Conservation (phyloP, 2,797 vertebrate genomes). For the Psittacula echo region DNA sequence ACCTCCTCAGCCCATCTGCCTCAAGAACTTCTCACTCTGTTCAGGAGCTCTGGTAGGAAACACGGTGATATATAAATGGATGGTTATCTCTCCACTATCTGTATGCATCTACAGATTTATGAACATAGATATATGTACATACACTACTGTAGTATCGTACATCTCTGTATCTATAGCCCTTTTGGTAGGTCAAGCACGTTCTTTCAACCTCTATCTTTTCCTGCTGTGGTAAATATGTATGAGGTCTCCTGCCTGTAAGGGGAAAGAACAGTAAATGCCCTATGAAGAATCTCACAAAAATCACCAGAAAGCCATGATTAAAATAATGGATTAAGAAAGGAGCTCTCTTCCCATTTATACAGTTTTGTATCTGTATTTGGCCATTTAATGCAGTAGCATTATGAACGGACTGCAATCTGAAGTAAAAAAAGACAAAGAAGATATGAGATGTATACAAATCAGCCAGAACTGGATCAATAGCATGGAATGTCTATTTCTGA, state of each 20-base stretch:
- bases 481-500: background rate
- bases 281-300: background rate
- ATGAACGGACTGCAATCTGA: background rate
- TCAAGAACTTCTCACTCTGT: background rate
- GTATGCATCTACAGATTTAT: background rate
- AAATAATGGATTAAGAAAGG: background rate
- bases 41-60: background rate
- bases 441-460: background rate
- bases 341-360: background rate
- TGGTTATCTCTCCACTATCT: background rate
- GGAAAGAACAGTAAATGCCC: background rate
- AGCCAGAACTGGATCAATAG: background rate
- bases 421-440: background rate
- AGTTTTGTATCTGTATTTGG: background rate
- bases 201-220: background rate
- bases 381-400: background rate
- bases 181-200: background rate
- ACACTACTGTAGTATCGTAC: background rate
- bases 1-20: background rate
- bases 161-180: background rate
- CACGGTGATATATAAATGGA: rapidly evolving
- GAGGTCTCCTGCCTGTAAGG: background rate
- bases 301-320: background rate
- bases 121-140: background rate
- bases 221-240: background rate